Evolutionary conservation across 2,113 vertebrate genomes (phyloP).

Genomic region (Circaetus cinerascens): DNA sequence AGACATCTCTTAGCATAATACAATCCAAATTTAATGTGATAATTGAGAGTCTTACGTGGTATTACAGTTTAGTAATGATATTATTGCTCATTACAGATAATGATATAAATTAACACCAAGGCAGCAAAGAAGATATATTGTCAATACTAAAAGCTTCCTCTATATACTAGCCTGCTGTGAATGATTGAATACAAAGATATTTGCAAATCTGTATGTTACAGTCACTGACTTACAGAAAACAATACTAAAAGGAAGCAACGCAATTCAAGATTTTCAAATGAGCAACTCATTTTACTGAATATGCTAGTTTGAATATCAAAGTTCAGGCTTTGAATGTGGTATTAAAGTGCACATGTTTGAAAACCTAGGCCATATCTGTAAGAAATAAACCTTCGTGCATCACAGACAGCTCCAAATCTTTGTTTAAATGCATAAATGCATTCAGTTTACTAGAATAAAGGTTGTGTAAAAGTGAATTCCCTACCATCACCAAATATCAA

Average conservation of each 20-base stretch:
- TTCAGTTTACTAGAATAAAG: background rate
- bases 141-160: background rate
- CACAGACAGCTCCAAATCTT: background rate
- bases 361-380: background rate
- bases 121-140: background rate
- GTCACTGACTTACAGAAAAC: background rate
- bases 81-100: constrained; percentile 44
- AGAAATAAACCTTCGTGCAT: background rate
- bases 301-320: background rate
- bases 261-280: background rate
- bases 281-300: background rate
- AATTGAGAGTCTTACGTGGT: constrained; percentile 38
- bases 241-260: background rate
- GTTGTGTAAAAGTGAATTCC: background rate
- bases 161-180: background rate
- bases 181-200: background rate
- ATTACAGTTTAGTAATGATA: constrained; percentile 27
- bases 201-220: background rate
- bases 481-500: background rate
- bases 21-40: constrained; percentile 37
- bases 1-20: constrained; percentile 9
- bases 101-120: constrained; percentile 5
- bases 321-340: background rate
- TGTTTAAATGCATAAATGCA: background rate
- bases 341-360: background rate